These are phyloP conservation scores for Percopsis omiscomaycus DNA, from an alignment of 2,797 vertebrate species.

Conservation along the genomic window DNA sequence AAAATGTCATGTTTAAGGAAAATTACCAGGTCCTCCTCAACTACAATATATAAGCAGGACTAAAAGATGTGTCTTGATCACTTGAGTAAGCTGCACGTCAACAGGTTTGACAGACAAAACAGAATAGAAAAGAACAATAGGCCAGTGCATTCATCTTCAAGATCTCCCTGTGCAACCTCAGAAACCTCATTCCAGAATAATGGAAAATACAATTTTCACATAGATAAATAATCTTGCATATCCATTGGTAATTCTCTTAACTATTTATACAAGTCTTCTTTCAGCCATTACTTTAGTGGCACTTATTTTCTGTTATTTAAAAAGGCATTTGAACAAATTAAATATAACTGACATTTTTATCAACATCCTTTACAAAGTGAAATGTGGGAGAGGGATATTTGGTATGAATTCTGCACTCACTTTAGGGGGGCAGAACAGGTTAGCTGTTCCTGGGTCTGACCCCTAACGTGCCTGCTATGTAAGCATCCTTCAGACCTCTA, in stretches of 20 bases:
- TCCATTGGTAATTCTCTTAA: background rate
- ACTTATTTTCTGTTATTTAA: slow-evolving; percentile 16
- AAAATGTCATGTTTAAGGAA: no score
- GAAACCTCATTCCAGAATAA: background rate
- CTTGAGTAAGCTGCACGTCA: no score
- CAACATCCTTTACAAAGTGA: slow-evolving; percentile 1
- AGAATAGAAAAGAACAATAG: background rate
- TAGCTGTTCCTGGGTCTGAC: no score
- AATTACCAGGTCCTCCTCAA: no score
- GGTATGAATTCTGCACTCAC: slow-evolving; percentile 31
- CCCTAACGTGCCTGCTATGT: no score
- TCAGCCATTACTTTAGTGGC: slow-evolving; percentile 12
- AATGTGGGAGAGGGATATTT: slow-evolving; percentile 27
- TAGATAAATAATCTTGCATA: slow-evolving; percentile 13
- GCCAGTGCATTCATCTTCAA: background rate
- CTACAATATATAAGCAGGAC: no score
- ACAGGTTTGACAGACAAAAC: background rate
- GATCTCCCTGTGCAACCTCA: background rate
- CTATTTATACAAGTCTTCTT: slow-evolving; percentile 22
- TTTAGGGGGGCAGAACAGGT: no score
- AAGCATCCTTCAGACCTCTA: no score
- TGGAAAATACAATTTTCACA: background rate
- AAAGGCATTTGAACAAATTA: slow-evolving; percentile 34
- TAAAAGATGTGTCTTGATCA: no score
- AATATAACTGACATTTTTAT: slow-evolving; percentile 11